Evolutionary conservation across 2,888 invertebrate species (phyloP), one percentile per base, ranked within the genome.

Genomic region (Chouioia cunea): DNA sequence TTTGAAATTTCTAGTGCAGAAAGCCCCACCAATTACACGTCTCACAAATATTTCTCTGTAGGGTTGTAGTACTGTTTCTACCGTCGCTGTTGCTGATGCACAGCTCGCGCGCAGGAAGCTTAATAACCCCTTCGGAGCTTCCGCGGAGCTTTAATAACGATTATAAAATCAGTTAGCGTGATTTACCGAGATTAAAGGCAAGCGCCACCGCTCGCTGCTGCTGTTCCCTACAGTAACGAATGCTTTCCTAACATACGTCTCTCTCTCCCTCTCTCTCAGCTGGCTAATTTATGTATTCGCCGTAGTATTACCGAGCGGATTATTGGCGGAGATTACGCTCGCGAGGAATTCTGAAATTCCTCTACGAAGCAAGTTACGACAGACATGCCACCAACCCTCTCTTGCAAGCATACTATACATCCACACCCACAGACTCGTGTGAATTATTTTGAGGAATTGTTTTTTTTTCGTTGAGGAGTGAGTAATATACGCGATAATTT

Each of bases 101-200:
- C 27, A 52, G 36, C 52, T 62, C 62, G 20, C 48, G 15, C n/a
- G 15, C 6, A 23, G 48, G 6, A 10, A 48, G 65, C 23, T 6
- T 27, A 57, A 36, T 36, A 36, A 36, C 6, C 36, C 36, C 36
- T 36, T 36, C 10, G 6, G 27, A 27, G 27, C 6, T 27, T 27
- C 27, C 18, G 15, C 18, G 36, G 72, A 48, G 70, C 70, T 74
- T 78, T 77, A 75, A 77, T 75, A 73, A 76, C 75, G 77, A 77
- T 78, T 77, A 76, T 76, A 77, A 78, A 79, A 77, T 79, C 77
- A 75, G 74, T 77, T 75, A 74, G 56, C 27, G 70, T 71, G 75
- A 78, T 76, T 76, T 74, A 74, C 68, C 69, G 76, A 74, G 76
- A 77, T 77, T 79, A 79, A 77, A 76, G 77, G 74, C 68, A 74